These are phyloP conservation scores for Ennomos erosarius DNA, from an alignment of 2,888 invertebrate species.

Conservation along the genomic window DNA sequence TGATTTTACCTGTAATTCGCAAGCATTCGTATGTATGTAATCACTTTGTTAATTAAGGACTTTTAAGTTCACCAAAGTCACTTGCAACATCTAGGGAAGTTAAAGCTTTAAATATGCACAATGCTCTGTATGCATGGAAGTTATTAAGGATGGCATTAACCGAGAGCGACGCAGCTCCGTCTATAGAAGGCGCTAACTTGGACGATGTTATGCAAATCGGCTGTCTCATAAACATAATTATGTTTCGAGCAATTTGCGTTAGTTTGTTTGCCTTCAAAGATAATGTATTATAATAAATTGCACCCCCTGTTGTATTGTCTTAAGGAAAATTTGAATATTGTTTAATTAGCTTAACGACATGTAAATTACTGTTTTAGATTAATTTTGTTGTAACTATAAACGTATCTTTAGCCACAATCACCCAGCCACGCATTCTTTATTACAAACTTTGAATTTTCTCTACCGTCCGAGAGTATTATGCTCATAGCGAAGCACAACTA, in stretches of 20 bases:
- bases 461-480: too few relatives aligned
- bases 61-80: conserved; percentile 6
- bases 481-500: too few relatives aligned
- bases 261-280: conserved; percentile 23
- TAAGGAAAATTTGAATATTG: background rate
- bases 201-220: conserved; percentile 25
- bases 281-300: conserved; percentile 7
- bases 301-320: background rate
- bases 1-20: too few relatives aligned
- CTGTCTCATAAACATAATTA: conserved; percentile 23
- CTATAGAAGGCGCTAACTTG: conserved; percentile 14
- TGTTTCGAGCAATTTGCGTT: conserved; percentile 17
- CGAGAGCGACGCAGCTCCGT: conserved; percentile 12
- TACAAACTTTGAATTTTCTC: too few relatives aligned
- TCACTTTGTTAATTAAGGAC: background rate
- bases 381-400: too few relatives aligned
- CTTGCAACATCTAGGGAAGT: conserved; percentile 17
- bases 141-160: conserved; percentile 24
- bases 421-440: too few relatives aligned
- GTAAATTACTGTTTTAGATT: background rate
- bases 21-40: too few relatives aligned
- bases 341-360: background rate
- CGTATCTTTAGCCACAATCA: too few relatives aligned
- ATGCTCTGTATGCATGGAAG: conserved; percentile 22
- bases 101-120: conserved; percentile 14